Evolutionary conservation across 2,888 invertebrate genomes (phyloP), one percentile per base, ranked within the genome.

Genomic region (Drosophila borealis): DNA sequence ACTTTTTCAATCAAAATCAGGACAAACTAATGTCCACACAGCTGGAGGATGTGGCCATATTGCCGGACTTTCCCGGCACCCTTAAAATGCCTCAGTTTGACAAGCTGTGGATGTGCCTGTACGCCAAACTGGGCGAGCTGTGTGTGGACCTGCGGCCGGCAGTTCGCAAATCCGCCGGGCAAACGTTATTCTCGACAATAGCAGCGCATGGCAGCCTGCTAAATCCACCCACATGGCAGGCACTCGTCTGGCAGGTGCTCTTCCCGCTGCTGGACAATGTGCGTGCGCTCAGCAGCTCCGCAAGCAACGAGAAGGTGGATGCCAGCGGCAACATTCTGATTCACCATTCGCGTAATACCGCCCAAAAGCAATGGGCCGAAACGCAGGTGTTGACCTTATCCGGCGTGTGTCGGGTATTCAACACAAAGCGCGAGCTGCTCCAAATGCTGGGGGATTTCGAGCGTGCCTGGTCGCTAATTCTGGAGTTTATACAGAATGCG

Each of bases 311-410:
- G 86, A 93, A 92, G 71, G 97, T 98, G 50, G 97, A 98, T 89
- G 96, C 97, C 0, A 97, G 97, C 46, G 97, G 96, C 65, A 98
- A 98, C 90, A 98, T 99, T 79, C 94, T 99, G 5, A 99, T 99
- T 85, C 99, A 99, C 92, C 99, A 99, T 93, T 98, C 99, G 1
- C 94, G 99, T 65, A 99, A 99, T 92, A 99, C 99, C 0, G 99
- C 99, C 50, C 98, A 98, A 92, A 99, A 99, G 89, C 99, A 99
- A 90, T 99, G 99, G 99, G 98, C 99, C 0, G 99, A 99, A 93
- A 99, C 99, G 0, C 97, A 98, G 94, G 98, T 97, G 41, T 92
- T 98, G 69, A 97, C 97, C 0, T 92, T 98, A 13, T 97, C 97
- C 3, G 98, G 98, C 0, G 98, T 98, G 19, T 97, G 98, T 0